Conservation (phyloP, 2,797 vertebrate species). For the Gallinago nigripennis region DNA sequence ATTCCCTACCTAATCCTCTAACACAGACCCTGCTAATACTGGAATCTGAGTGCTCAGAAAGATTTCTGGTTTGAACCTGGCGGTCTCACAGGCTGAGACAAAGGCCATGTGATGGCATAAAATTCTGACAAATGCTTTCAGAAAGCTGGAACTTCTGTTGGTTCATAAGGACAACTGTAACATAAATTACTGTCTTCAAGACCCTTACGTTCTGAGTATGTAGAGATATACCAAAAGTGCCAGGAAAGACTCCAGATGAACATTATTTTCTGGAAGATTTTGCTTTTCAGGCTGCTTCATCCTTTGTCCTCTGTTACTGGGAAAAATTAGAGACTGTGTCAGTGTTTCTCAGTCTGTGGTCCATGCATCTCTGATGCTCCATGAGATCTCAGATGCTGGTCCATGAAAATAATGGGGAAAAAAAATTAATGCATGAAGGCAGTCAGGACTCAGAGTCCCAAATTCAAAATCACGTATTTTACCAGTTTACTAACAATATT, state of each 20-base stretch:
- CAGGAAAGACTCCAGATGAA: neutral
- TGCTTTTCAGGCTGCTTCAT: neutral
- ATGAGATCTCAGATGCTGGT: neutral
- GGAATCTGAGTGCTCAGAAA: neutral
- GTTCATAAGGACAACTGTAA: neutral
- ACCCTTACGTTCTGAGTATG: neutral
- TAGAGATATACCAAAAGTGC: neutral
- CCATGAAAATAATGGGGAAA: neutral
- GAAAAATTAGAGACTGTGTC: neutral
- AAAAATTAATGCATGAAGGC: neutral
- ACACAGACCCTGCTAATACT: neutral
- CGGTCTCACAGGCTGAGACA: neutral
- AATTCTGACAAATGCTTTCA: neutral
- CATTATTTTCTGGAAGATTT: neutral
- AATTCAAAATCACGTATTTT: neutral
- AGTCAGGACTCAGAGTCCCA: neutral
- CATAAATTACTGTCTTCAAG: neutral
- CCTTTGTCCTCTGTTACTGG: neutral
- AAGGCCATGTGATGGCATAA: neutral
- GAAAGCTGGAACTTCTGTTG: neutral
- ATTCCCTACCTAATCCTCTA: neutral
- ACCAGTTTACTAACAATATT: neutral
- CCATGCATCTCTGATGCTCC: accelerated
- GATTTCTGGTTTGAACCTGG: neutral
- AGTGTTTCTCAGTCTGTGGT: neutral